phyloP scores from a whole-genome alignment of 2,797 vertebrate genomes.

The Acanthiza pusilla region DNA sequence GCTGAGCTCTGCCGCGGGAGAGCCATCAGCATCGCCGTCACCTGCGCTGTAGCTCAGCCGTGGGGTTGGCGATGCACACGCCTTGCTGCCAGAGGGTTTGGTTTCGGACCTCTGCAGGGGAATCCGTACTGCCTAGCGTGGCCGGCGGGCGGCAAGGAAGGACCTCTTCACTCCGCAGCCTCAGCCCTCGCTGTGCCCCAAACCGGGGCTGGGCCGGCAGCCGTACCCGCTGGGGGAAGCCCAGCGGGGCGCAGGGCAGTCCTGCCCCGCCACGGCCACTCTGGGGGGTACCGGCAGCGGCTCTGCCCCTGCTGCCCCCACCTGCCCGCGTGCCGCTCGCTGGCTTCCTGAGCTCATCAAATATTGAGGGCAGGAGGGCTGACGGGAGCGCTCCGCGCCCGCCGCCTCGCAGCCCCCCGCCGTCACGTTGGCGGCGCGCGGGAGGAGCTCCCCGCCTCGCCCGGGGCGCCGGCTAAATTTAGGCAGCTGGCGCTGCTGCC shows the following conservation, averaged over 20 bases:
- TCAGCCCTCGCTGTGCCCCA: not conserved
- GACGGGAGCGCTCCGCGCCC: not conserved
- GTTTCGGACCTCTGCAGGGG: not conserved
- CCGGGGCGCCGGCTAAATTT: conserved; percentile 58
- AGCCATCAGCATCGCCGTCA: not conserved
- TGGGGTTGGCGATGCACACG: accelerated
- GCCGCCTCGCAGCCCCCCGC: conserved; percentile 34
- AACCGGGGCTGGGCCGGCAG: not conserved
- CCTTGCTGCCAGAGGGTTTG: not conserved
- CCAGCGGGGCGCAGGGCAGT: not conserved
- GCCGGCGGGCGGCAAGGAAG: not conserved
- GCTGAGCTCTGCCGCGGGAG: not conserved
- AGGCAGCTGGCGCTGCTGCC: conserved; percentile 45
- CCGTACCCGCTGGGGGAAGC: not conserved
- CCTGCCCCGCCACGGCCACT: not conserved
- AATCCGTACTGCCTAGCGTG: not conserved
- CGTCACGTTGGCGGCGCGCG: conserved; percentile 46
- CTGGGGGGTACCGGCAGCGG: not conserved
- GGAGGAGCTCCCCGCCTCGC: conserved; percentile 59
- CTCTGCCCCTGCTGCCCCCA: not conserved
- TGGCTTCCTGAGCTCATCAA: not conserved
- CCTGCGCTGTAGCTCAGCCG: not conserved
- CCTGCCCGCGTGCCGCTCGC: not conserved
- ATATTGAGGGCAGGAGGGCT: conserved; percentile 49
- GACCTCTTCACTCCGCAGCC: not conserved